These are phyloP conservation scores for Psittacula derbiana DNA, from an alignment of 2,797 vertebrate genomes.

Conservation along the genomic window DNA sequence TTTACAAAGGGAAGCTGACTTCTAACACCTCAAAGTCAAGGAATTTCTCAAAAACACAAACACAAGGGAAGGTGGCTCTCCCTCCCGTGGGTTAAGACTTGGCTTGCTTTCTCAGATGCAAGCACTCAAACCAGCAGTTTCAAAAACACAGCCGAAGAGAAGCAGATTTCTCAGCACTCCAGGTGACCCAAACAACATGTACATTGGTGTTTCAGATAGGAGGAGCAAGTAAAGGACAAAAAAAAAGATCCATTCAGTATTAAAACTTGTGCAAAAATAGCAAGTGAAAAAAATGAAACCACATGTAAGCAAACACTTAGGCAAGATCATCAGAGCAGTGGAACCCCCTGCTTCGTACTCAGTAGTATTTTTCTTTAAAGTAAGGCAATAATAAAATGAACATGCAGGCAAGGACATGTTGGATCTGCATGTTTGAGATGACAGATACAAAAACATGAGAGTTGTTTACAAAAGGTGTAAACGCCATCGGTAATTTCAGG, in stretches of 20 bases:
- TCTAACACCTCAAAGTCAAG: slow-evolving; percentile 43
- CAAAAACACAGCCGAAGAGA: slow-evolving; percentile 14
- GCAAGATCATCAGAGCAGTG: slow-evolving; percentile 72
- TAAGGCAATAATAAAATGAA: slow-evolving; percentile 87
- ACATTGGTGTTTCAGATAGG: slow-evolving; percentile 5
- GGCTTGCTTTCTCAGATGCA: not conserved
- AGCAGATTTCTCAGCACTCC: slow-evolving; percentile 41
- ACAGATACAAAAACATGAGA: slow-evolving; percentile 59
- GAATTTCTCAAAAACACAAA: slow-evolving; percentile 44
- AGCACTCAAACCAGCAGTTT: slow-evolving; percentile 41
- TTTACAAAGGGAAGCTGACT: slow-evolving; percentile 55
- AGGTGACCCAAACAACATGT: slow-evolving; percentile 34
- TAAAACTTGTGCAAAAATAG: slow-evolving; percentile 64
- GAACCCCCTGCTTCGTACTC: slow-evolving; percentile 75
- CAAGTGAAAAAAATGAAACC: slow-evolving; percentile 73
- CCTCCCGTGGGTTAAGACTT: slow-evolving; percentile 53
- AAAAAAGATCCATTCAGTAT: slow-evolving; percentile 26
- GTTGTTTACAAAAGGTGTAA: slow-evolving; percentile 69
- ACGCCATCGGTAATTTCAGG: slow-evolving; percentile 62
- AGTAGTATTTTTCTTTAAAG: slow-evolving; percentile 82
- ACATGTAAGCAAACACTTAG: slow-evolving; percentile 71
- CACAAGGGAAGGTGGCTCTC: not conserved
- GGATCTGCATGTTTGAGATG: slow-evolving; percentile 73
- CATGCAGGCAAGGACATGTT: slow-evolving; percentile 78
- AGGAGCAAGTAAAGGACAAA: slow-evolving; percentile 10